These are phyloP conservation scores for Dreissena rostriformis DNA, from an alignment of 1,140 invertebrate genomes.

Conservation along the genomic window DNA sequence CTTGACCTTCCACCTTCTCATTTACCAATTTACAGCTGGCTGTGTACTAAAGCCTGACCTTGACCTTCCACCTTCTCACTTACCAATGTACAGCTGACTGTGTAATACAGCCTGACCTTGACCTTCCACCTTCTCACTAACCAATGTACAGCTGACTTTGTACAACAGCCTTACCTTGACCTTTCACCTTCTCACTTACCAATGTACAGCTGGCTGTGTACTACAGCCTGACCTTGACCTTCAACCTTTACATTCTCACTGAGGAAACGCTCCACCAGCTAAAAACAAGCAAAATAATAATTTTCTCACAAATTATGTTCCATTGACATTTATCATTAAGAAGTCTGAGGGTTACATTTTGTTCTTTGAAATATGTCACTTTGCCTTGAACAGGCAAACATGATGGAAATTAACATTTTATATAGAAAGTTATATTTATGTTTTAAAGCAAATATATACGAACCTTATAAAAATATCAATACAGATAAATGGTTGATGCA, in stretches of 20 bases:
- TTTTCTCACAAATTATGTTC: too few species aligned
- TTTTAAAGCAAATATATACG: too few species aligned
- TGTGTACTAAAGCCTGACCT: not conserved
- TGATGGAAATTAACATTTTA: too few species aligned
- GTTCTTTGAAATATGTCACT: too few species aligned
- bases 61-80: not conserved
- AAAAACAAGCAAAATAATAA: constrained; percentile 38
- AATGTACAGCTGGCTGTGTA: not conserved
- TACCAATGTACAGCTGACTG: constrained; percentile 77
- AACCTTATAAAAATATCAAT: too few species aligned
- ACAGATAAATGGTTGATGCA: too few species aligned
- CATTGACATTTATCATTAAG: too few species aligned
- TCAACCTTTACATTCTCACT: constrained; percentile 73
- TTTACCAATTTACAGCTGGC: too few species aligned
- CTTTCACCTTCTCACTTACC: not conserved
- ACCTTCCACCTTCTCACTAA: constrained; percentile 69
- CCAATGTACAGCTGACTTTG: not conserved
- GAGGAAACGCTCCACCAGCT: constrained; percentile 76
- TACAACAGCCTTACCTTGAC: too few species aligned
- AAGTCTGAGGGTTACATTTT: too few species aligned
- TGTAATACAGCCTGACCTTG: constrained; percentile 66
- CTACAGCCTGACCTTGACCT: constrained; percentile 55
- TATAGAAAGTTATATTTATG: too few species aligned
- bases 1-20: constrained; percentile 63
- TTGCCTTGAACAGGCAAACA: too few species aligned